Evolutionary conservation across 2,888 invertebrate species (phyloP).

Genomic region (Diaphora mendica): DNA sequence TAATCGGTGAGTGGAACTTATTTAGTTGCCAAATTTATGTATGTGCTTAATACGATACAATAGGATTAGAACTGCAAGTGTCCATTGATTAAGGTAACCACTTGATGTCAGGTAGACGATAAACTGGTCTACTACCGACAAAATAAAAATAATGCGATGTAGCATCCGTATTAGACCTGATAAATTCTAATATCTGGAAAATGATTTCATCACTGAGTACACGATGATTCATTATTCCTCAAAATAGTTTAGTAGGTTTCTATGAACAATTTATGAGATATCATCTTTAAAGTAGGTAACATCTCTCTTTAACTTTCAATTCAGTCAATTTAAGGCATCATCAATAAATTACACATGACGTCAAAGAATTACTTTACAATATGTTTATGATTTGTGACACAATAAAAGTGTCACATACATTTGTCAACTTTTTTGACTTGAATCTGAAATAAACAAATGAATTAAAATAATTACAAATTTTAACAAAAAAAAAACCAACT

Average conservation of each 20-base stretch:
- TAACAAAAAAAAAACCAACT: too few relatives aligned
- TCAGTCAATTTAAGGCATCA: slow-evolving; percentile 24
- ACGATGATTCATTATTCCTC: neutral
- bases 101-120: too few relatives aligned
- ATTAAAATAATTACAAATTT: too few relatives aligned
- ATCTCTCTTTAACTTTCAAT: neutral
- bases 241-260: neutral
- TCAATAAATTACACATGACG: slow-evolving; percentile 22
- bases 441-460: slow-evolving; percentile 3
- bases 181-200: neutral
- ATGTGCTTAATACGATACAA: too few relatives aligned
- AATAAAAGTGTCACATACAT: slow-evolving; percentile 19
- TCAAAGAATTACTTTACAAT: slow-evolving; percentile 22
- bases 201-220: neutral
- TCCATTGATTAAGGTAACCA: too few relatives aligned
- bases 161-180: neutral
- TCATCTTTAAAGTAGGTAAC: neutral
- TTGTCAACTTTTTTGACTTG: slow-evolving; percentile 10
- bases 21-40: too few relatives aligned
- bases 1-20: too few relatives aligned
- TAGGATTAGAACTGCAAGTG: too few relatives aligned
- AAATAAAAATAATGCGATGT: too few relatives aligned
- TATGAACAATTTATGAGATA: neutral
- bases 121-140: too few relatives aligned
- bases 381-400: slow-evolving; percentile 32